These are phyloP conservation scores for Tachypleus tridentatus DNA, from an alignment of 1,140 invertebrate genomes.

Conservation along the genomic window DNA sequence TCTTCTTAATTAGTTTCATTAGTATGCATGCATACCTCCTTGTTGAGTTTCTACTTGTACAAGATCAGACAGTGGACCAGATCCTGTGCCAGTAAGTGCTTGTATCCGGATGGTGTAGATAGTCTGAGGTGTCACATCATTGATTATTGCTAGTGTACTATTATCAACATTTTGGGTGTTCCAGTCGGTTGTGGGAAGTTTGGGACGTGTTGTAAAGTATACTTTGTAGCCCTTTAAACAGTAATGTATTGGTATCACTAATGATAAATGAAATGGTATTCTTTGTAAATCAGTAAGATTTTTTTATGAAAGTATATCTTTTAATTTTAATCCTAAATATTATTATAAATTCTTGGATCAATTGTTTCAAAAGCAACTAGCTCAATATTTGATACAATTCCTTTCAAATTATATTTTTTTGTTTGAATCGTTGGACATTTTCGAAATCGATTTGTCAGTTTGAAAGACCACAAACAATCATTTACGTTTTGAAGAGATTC, in stretches of 20 bases:
- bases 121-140: constrained; percentile 69
- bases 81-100: constrained; percentile 78
- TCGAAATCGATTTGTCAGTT: too few relatives aligned
- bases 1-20: background rate
- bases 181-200: constrained; percentile 76
- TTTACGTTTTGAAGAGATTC: too few relatives aligned
- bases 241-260: background rate
- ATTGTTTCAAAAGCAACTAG: too few relatives aligned
- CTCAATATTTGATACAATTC: too few relatives aligned
- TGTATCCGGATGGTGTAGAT: constrained; percentile 87
- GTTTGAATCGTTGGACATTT: too few relatives aligned
- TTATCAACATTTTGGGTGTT: constrained; percentile 83
- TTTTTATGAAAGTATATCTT: too few relatives aligned
- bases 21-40: constrained; percentile 48
- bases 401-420: too few relatives aligned
- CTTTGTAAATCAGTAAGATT: too few relatives aligned
- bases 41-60: constrained; percentile 93
- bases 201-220: constrained; percentile 82
- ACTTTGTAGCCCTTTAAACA: constrained; percentile 85
- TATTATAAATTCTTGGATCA: too few relatives aligned
- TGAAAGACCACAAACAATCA: too few relatives aligned
- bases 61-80: constrained; percentile 75
- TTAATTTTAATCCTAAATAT: too few relatives aligned
- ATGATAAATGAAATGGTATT: background rate
- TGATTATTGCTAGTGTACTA: constrained; percentile 83